Conservation (phyloP, 1,140 invertebrate genomes). For the Sycobia sp. region DNA sequence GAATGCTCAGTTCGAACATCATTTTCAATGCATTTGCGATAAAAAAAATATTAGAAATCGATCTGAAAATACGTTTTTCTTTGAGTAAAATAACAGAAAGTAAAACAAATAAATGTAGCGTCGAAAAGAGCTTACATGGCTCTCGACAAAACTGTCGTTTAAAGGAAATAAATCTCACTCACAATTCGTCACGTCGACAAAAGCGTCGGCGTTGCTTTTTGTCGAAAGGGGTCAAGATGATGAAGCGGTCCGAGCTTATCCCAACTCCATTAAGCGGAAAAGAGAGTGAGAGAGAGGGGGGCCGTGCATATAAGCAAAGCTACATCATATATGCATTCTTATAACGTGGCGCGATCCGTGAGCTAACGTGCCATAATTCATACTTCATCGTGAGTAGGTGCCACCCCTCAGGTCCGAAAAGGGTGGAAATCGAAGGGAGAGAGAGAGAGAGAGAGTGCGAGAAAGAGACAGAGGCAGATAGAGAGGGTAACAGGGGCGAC, state of each 20-base stretch:
- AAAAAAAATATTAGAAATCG: no score
- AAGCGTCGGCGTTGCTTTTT: background rate
- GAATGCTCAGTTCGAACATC: no score
- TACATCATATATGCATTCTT: slow-evolving; percentile 9
- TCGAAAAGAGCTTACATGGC: no score
- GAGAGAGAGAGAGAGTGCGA: background rate
- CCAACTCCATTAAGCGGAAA: slow-evolving; percentile 12
- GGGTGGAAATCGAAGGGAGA: slow-evolving; percentile 11
- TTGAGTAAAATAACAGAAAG: no score
- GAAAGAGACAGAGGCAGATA: no score
- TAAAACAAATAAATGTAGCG: no score
- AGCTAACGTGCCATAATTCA: slow-evolving; percentile 14
- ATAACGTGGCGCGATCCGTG: background rate
- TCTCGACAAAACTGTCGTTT: slow-evolving; percentile 7
- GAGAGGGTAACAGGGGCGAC: background rate
- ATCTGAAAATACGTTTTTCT: no score
- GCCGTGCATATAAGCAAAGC: background rate
- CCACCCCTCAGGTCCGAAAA: slow-evolving; percentile 17
- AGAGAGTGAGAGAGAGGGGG: background rate
- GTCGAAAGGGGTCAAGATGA: slow-evolving; percentile 27
- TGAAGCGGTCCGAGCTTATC: slow-evolving; percentile 3
- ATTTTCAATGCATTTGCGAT: no score
- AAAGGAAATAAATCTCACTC: slow-evolving; percentile 17
- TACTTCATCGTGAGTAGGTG: background rate
- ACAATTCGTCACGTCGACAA: slow-evolving; percentile 14